A percentile compares a stretch with the other conserved stretches of the same genome.
phyloP scores from a whole-genome alignment of 1,140 invertebrate species.

The Bombus ignitus region DNA sequence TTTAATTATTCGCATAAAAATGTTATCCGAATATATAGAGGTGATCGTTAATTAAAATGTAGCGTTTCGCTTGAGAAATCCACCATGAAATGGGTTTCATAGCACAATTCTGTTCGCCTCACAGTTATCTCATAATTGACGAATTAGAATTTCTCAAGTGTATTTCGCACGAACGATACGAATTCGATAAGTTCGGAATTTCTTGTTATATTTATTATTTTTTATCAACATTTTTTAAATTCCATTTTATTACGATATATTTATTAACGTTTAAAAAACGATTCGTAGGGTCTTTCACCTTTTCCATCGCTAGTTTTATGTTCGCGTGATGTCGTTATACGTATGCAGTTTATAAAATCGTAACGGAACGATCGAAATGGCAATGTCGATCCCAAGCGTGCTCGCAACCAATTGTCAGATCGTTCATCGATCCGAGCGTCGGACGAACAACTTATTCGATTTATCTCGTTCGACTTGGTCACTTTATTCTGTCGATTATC shows the following conservation, averaged over 20 bases:
- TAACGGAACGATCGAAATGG: background rate
- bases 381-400: conserved; percentile 53
- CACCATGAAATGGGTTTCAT: conserved; percentile 44
- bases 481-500: conserved; percentile 8
- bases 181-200: conserved; percentile 10
- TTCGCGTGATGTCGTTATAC: background rate
- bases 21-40: background rate
- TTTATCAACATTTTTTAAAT: background rate
- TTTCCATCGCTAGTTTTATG: background rate
- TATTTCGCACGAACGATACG: conserved; percentile 7
- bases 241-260: conserved; percentile 2
- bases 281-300: conserved; percentile 16
- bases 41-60: conserved; percentile 28
- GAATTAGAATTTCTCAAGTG: conserved; percentile 29
- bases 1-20: conserved; percentile 30
- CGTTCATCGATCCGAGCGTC: conserved; percentile 22
- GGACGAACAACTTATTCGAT: conserved; percentile 2
- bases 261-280: conserved; percentile 3
- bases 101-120: conserved; percentile 24
- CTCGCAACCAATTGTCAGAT: conserved; percentile 47
- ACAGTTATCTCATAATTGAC: conserved; percentile 45
- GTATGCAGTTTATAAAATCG: background rate
- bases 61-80: conserved; percentile 43
- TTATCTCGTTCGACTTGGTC: conserved; percentile 41
- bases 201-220: background rate